phyloP scores from a whole-genome alignment of 2,888 invertebrate species.

The Hoplodrina ambigua region DNA sequence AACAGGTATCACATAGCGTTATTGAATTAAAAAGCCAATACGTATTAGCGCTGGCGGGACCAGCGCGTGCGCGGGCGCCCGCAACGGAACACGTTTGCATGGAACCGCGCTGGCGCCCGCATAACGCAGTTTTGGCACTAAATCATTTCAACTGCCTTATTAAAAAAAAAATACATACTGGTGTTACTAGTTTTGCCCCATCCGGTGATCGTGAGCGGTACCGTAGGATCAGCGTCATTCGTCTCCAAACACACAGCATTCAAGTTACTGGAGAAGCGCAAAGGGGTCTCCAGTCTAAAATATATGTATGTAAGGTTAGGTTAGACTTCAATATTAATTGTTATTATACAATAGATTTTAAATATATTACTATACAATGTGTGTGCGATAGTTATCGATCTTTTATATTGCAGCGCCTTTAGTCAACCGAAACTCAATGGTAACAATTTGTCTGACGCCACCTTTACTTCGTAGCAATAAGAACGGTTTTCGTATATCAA shows the following conservation, averaged over 20 bases:
- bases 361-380: neutral
- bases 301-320: neutral
- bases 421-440: too few species aligned
- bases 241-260: slow-evolving; percentile 83
- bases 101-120: too few species aligned
- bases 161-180: slow-evolving; percentile 70
- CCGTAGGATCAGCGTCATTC: slow-evolving; percentile 68
- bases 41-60: too few species aligned
- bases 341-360: too few species aligned
- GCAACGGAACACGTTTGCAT: too few species aligned
- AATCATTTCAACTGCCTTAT: neutral
- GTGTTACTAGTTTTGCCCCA: slow-evolving; percentile 84
- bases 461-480: too few species aligned
- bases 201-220: slow-evolving; percentile 80
- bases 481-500: too few species aligned
- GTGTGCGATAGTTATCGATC: neutral
- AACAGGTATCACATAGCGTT: too few species aligned
- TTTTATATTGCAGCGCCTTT: neutral
- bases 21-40: too few species aligned
- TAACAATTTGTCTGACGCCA: too few species aligned
- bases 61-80: too few species aligned
- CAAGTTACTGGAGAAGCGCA: slow-evolving; percentile 70
- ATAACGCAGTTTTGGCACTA: too few species aligned
- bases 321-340: neutral
- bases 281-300: slow-evolving; percentile 75